A percentile compares a stretch with the other conserved stretches of the same genome.
These are phyloP conservation scores for Abscondita cerata DNA, from an alignment of 2,888 invertebrate genomes.

Conservation along the genomic window DNA sequence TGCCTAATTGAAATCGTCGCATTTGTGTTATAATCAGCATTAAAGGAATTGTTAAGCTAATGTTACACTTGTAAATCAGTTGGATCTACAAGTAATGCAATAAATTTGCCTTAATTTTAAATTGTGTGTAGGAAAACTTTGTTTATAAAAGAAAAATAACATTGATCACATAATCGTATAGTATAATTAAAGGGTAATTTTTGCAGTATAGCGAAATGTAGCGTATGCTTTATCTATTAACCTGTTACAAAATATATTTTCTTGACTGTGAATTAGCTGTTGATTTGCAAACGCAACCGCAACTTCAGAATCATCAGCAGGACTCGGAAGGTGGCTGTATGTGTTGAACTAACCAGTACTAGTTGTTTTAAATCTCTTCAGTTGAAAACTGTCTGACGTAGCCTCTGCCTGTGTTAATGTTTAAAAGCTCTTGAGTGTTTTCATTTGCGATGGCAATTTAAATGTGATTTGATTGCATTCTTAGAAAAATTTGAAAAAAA, in stretches of 20 bases:
- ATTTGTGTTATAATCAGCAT: not conserved
- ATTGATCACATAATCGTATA: no score
- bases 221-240: not conserved
- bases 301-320: constrained; percentile 79
- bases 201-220: no score
- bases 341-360: constrained; percentile 66
- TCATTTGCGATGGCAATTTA: constrained; percentile 48
- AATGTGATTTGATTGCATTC: constrained; percentile 47
- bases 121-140: not conserved
- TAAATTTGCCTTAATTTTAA: constrained; percentile 5
- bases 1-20: not conserved
- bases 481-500: constrained; percentile 40
- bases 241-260: constrained; percentile 29
- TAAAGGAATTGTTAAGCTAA: not conserved
- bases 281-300: constrained; percentile 82
- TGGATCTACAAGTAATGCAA: not conserved
- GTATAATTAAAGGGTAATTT: no score
- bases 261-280: constrained; percentile 66
- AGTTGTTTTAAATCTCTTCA: constrained; percentile 41
- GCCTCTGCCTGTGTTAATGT: constrained; percentile 52
- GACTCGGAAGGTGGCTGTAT: constrained; percentile 85
- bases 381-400: constrained; percentile 47
- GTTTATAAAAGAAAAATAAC: not conserved
- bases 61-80: constrained; percentile 5
- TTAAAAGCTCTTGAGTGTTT: constrained; percentile 54